A percentile compares a stretch with the other conserved stretches of the same genome.
phyloP scores from a whole-genome alignment of 2,113 vertebrate genomes.

The Donacobius atricapilla region DNA sequence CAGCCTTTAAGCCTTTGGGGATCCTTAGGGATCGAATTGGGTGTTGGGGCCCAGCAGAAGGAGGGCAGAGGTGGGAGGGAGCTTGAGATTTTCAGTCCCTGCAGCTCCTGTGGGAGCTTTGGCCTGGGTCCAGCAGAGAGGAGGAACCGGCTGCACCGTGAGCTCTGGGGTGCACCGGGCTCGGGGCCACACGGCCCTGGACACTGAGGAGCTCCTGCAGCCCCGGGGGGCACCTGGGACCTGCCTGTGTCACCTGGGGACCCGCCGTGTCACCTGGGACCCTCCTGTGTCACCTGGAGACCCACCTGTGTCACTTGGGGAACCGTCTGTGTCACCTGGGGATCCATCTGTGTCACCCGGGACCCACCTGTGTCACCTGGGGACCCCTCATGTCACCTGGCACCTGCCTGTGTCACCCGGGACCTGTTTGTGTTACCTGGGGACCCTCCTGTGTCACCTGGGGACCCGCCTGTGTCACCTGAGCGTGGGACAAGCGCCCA shows the following conservation, averaged over 20 bases:
- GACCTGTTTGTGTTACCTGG: too few species aligned
- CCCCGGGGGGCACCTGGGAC: accelerated
- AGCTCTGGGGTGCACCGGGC: neutral
- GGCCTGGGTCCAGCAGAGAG: neutral
- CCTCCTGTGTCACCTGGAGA: too few species aligned
- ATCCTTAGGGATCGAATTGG: neutral
- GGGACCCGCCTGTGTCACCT: too few species aligned
- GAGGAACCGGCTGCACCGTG: neutral
- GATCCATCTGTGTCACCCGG: too few species aligned
- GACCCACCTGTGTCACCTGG: too few species aligned
- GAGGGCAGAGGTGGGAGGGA: neutral
- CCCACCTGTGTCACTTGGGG: too few species aligned
- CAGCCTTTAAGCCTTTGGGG: neutral
- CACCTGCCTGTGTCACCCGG: too few species aligned
- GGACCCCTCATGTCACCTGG: too few species aligned
- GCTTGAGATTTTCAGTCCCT: neutral
- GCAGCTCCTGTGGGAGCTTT: neutral
- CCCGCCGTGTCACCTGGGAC: too few species aligned
- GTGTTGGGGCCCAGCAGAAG: neutral
- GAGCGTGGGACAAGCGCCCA: neutral
- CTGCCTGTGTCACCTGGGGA: neutral
- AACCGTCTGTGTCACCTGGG: too few species aligned
- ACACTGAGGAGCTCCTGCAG: neutral
- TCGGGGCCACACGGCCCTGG: accelerated
- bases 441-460: too few species aligned